These are phyloP conservation scores for Archips xylosteana DNA, from an alignment of 2,888 invertebrate genomes.

Conservation along the genomic window DNA sequence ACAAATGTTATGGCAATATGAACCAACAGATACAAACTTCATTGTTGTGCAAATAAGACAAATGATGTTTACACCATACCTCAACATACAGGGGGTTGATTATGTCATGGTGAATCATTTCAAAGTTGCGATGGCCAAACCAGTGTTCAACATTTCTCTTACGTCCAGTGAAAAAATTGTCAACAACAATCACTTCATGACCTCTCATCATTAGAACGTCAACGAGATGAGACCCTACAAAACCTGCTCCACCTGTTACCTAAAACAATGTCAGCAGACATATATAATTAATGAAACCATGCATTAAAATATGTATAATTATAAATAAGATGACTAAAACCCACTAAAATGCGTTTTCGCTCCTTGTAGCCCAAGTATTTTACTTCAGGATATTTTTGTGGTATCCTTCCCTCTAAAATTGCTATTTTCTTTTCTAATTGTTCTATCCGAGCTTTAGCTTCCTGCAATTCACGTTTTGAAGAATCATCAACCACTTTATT, in stretches of 20 bases:
- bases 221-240: slow-evolving; percentile 99
- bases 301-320: neutral
- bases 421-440: slow-evolving; percentile 90
- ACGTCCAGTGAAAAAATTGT: slow-evolving; percentile 99
- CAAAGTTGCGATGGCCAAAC: slow-evolving; percentile 99
- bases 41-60: slow-evolving; percentile 2
- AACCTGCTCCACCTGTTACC: slow-evolving; percentile 98
- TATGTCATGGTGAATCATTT: slow-evolving; percentile 99
- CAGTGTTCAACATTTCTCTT: slow-evolving; percentile 99
- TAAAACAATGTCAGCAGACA: slow-evolving; percentile 62
- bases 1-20: slow-evolving; percentile 10
- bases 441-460: slow-evolving; percentile 87
- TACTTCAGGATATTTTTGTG: slow-evolving; percentile 95
- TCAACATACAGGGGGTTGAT: slow-evolving; percentile 99
- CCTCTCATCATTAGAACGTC: slow-evolving; percentile 98
- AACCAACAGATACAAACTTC: neutral
- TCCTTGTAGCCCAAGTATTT: slow-evolving; percentile 96
- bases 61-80: slow-evolving; percentile 58
- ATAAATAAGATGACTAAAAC: slow-evolving; percentile 46
- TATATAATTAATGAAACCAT: neutral
- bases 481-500: slow-evolving; percentile 55
- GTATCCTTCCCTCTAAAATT: slow-evolving; percentile 89
- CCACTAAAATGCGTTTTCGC: slow-evolving; percentile 95
- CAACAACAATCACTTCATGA: slow-evolving; percentile 98
- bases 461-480: slow-evolving; percentile 82